Base-by-base conservation (phyloP, 2,113 vertebrate species). In the Chaenocephalus aceratus region DNA sequence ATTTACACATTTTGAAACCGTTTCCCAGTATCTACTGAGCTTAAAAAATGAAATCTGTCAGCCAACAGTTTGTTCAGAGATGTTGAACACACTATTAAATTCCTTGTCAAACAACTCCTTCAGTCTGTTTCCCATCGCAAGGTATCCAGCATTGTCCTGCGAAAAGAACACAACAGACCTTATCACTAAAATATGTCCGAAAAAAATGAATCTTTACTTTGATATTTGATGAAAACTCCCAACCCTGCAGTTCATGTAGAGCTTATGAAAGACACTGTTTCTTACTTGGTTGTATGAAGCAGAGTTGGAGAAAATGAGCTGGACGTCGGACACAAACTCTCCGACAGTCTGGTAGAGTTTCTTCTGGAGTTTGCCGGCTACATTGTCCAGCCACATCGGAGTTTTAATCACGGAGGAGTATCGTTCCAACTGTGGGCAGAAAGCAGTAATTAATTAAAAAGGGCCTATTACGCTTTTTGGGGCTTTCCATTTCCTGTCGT, bases 231-330 rank as follows among this genome's bases (percentile, higher is more conserved):
- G 6, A n/a, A 53, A 30, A 26, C 8, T 41, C 21, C 2, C 14
- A 12, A 72, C 30, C 36, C 34, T 30, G 69, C 52, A 26, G 46
- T 15, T 46, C 10, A 34, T 48, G 3, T 6, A 10, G 11, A 65
- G 10, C 14, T 49, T 26, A 12, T 62, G 16, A 36, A 21, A 5
- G 13, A 41, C 10, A 4, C 10, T 0, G 44, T 16, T n/a, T 80
- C 89, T 91, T 72, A 95, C 94, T 76, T 2, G 62, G 86, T 94
- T 92, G 46, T 85, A 92, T 1, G 0, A 54, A 0, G 44, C 72
- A 64, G 82, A 93, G 91, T 94, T 94, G 23, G 71, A 58, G 62
- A 95, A 95, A 75, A 95, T 85, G 68, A 93, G 92, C 15, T 73
- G 41, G 30, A 95, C 2, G 46, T 95, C 94, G 0, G 83, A 75